These are phyloP conservation scores for Escarpia spicata DNA, from an alignment of 2,888 invertebrate species.

Conservation along the genomic window DNA sequence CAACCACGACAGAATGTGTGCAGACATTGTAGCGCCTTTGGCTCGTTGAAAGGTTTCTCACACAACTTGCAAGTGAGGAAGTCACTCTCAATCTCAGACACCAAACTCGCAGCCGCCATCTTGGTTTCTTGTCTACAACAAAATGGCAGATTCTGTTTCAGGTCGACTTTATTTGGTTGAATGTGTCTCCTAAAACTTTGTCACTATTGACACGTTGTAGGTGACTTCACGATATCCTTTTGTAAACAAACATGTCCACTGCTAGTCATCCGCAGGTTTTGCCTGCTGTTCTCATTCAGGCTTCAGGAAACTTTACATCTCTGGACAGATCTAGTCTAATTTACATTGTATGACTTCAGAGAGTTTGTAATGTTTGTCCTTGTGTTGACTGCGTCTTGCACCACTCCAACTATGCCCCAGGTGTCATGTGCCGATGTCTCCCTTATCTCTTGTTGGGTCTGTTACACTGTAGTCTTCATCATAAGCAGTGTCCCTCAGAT, in stretches of 20 bases:
- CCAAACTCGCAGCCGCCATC: constrained; percentile 28
- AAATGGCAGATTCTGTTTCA: background rate
- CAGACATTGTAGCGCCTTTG: constrained; percentile 58
- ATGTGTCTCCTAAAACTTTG: background rate
- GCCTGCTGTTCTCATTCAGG: background rate
- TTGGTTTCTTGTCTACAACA: background rate
- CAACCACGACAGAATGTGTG: constrained; percentile 52
- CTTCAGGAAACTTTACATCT: too few species aligned
- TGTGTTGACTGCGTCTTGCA: background rate
- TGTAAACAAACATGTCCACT: too few species aligned
- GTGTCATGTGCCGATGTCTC: background rate
- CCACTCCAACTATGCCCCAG: background rate
- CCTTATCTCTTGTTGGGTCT: background rate
- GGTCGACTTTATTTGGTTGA: background rate
- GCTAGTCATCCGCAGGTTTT: background rate
- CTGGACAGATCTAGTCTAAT: too few species aligned
- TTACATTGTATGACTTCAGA: background rate
- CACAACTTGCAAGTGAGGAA: constrained; percentile 57
- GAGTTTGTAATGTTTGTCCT: background rate
- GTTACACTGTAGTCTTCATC: background rate
- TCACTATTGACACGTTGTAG: too few species aligned
- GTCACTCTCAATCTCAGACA: constrained; percentile 48
- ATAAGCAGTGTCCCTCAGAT: background rate
- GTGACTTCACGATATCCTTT: too few species aligned
- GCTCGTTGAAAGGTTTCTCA: constrained; percentile 46